Base-by-base conservation (phyloP, 1,140 invertebrate genomes). In the Archegozetes longisetosus region DNA sequence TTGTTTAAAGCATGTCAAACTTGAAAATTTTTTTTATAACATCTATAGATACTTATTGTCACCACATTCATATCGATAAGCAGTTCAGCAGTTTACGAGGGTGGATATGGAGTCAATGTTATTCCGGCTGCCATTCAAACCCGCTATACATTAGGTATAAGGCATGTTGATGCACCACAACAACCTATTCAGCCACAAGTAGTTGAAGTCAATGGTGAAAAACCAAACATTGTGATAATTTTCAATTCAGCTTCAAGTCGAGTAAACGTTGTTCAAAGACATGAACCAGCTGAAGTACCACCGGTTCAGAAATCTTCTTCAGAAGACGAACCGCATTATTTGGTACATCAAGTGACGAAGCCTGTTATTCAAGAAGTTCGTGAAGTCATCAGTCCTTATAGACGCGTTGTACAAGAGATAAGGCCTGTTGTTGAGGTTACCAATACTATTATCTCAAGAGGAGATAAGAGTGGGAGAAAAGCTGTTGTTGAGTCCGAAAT, bases 191-290 rank as follows among this genome's bases (percentile, higher is more conserved):
- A 17, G 9, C 58, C 58, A 17, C n/a, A 26, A n/a, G 2, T 25
- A 26, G 58, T 60, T 27, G 58, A 60, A 40, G 58, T 60, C 20
- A 59, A 59, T 20, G 54, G 58, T 46, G 13, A 52, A 29, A 22
- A n/a, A 13, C 58, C 58, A 28, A 14, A 12, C 13, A 40, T 59
- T 32, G 59, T 62, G 17, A 60, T 60, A 14, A 53, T 32, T 28
- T 60, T 60, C 54, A 28, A 47, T 13, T 60, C 58, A 24, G 58
- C 58, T n/a, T 60, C 58, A 3, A 60, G 58, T 48, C 57, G 58
- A 25, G 28, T 60, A 20, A 60, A 60, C 47, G 24, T 60, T 1
- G 29, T 60, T 26, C 58, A 60, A 22, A 9, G 58, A 27, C 58
- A 60, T 25, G 14, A 55, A 46, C 17, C 50, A n/a, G 59, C 13